Evolutionary conservation across 2,888 invertebrate genomes (phyloP), one percentile per base, ranked within the genome.

Genomic region (Brenthis daphne): DNA sequence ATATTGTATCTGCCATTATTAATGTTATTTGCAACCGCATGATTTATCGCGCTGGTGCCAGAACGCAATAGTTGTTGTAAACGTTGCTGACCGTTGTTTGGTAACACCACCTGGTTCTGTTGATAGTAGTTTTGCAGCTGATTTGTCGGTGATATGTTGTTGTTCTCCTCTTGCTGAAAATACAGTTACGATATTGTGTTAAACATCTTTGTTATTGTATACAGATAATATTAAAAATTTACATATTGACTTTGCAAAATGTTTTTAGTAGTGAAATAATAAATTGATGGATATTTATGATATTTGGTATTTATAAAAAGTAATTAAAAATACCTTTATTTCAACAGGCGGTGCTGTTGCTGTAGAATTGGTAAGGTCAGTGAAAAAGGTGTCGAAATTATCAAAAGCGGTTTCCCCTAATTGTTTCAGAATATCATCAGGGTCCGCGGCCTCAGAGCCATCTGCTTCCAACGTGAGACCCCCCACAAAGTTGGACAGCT

Each of bases 371-470:
- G 96, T 96, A 80, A 97, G 93, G 85, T 97, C 96, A 71, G 96
- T 95, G 78, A 97, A 94, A 82, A 97, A 95, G 76, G 95, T 96
- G 82, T 98, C 98, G 77, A 98, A 95, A 85, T 94, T 94, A 75
- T 98, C 97, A 81, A 98, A 97, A 70, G 96, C 95, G 65, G 96
- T 96, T 79, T 97, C 97, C 50, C 96, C 96, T 56, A 97, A 91
- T 84, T 97, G 96, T 78, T 96, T 96, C 80, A 97, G 95, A 72
- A 97, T 95, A 78, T 97, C 97, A 75, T 96, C 97, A 63, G 96
- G 95, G 82, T 96, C 96, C 64, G 86, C 85, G 0, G 88, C 86
- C 64, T 89, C 90, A 1, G 87, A 84, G 51, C 85, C 87, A 75
- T 89, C 88, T 3, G 84, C 78, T 69, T 93, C 93, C 12, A 93